Base-by-base conservation (phyloP, 1,140 invertebrate genomes). In the Trichomalopsis sarcophagae region DNA sequence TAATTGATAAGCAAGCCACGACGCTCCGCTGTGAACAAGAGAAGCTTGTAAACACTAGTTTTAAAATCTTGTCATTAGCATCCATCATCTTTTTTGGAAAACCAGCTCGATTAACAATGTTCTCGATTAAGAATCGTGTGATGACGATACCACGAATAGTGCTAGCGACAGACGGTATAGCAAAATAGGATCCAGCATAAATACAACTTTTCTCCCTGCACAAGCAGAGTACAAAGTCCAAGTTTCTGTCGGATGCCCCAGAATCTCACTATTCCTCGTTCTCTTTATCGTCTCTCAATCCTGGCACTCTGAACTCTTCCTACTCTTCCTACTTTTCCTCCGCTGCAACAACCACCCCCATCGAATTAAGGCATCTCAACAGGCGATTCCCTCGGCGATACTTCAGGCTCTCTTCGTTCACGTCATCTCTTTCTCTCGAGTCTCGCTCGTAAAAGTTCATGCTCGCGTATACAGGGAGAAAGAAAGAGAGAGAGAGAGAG, bases 1-100 rank as follows among this genome's bases (percentile, higher is more conserved):
- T 81, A 85, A 85, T 85, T 81, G 80, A 81, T 85, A 50, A 85
- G 73, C 6, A 21, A 36, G 17, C 27, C 10, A 71, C 27, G 4
- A 9, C n/a, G 71, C 68, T 81, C 50, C 62, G 40, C 47, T 80
- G 30, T 33, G 30, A 80, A 21, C 14, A 21, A 36, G 68, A 62
- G 40, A 76, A 84, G 23, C 40, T 55, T 84, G 30, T 68, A 47
- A 84, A 50, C 9, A 78, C 17, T 27, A 69, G 66, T 78, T 84
- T 71, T 84, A 47, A 11, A 82, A 68, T 2, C 36, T 78, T 77
- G 13, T 69, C 21, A 77, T 76, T 68, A 77, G 11, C 36, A 75
- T 82, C 13, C 1, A 27, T 27, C 27, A 27, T 27, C 27, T 27
- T 27, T 27, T 2, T 27, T 27, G 27, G 27, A 27, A 2, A 27